Evolutionary conservation across 2,888 invertebrate species (phyloP), one percentile per base, ranked within the genome.

Genomic region (Oconnorella tubifera): DNA sequence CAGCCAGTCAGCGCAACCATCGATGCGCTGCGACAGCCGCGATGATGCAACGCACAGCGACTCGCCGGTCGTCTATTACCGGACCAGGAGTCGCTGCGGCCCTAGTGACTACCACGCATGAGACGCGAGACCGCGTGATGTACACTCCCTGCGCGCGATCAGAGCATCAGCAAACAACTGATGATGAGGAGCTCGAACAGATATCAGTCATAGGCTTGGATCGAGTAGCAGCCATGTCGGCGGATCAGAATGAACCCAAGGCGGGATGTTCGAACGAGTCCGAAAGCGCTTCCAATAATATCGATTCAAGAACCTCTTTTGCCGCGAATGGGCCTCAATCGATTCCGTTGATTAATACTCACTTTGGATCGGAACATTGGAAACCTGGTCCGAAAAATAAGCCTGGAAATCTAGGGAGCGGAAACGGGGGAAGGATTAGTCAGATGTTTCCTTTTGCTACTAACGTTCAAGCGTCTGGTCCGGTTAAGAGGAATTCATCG

Each of bases 201-300:
- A 88, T 88, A 76, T 87, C 88, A 67, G 86, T 88, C 73, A 87
- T 88, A 14, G 40, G 40, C 40, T n/a, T n/a, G n/a, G n/a, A n/a
- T n/a, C n/a, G n/a, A n/a, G n/a, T n/a, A n/a, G n/a, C n/a, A n/a
- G n/a, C n/a, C n/a, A 19, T 6, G 19, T 40, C 40, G 10, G 40
- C 10, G 10, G 40, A 19, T 40, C 10, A 19, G 19, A 40, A 14
- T 6, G 40, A 14, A 19, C 10, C 10, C 6, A 40, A 40, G 19
- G 40, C 40, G 19, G 40, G 40, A 19, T 14, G 19, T 19, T 40
- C 40, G 6, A 40, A 19, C 10, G 40, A 40, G 19, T 19, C 19
- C 19, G 40, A 40, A 40, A 40, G 10, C 10, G 19, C 40, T 40
- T 40, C 40, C 40, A 40, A 40, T 19, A n/a, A n/a, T n/a, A n/a